phyloP scores from a whole-genome alignment of 1,140 invertebrate species.

The Sycophila sp. region DNA sequence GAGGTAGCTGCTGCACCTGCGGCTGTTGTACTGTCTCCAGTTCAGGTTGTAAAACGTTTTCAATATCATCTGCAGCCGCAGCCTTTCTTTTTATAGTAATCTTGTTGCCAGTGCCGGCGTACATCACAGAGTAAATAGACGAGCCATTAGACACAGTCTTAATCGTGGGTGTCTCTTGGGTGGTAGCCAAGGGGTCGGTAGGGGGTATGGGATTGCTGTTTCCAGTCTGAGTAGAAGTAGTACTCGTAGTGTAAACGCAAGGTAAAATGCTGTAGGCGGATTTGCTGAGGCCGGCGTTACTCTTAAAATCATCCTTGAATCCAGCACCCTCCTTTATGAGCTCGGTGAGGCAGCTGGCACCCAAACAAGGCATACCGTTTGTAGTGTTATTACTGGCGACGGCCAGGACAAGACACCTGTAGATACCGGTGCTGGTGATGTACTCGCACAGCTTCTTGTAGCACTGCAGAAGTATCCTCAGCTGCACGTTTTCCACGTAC shows the following conservation, averaged over 20 bases:
- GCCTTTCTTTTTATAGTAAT: constrained; percentile 84
- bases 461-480: constrained; percentile 84
- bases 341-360: constrained; percentile 73
- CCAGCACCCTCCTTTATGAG: constrained; percentile 82
- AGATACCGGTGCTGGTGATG: constrained; percentile 77
- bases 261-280: constrained; percentile 78
- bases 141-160: constrained; percentile 74
- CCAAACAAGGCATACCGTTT: constrained; percentile 53
- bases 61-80: constrained; percentile 61
- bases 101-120: constrained; percentile 81
- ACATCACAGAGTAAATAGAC: constrained; percentile 81
- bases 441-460: constrained; percentile 90
- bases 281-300: constrained; percentile 74
- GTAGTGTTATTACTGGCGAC: constrained; percentile 65
- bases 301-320: constrained; percentile 81
- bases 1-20: constrained; percentile 18
- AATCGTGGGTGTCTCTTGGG: constrained; percentile 52
- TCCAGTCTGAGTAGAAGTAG: constrained; percentile 73
- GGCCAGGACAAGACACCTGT: constrained; percentile 68
- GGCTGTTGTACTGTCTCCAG: constrained; percentile 40
- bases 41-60: constrained; percentile 50
- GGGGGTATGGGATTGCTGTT: constrained; percentile 49
- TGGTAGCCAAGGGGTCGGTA: neutral
- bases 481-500: constrained; percentile 84
- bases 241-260: constrained; percentile 75